Conservation (phyloP, 1,140 invertebrate genomes). For the Ooceraea biroi region DNA sequence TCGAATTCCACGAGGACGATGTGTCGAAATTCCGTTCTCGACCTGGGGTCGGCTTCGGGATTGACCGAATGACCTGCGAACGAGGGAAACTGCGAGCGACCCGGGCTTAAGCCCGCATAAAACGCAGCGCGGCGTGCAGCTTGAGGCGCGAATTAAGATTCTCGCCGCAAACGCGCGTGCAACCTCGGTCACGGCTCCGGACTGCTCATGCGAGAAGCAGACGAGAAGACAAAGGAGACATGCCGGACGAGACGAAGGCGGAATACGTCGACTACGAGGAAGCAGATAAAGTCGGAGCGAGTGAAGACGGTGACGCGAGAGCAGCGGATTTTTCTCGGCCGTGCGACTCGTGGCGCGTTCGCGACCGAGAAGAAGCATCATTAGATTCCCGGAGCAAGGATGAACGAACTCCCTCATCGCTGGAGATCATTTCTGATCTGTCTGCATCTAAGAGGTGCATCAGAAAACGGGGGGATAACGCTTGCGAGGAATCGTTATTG, state of each 20-base stretch:
- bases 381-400: neutral
- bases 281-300: conserved; percentile 47
- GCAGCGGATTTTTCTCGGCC: neutral
- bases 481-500: too few relatives aligned
- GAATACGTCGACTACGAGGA: conserved; percentile 39
- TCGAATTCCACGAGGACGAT: conserved; percentile 5
- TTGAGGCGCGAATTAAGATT: conserved; percentile 26
- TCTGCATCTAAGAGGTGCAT: too few relatives aligned
- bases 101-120: neutral
- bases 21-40: neutral
- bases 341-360: neutral
- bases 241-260: neutral
- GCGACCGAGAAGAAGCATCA: conserved; percentile 23
- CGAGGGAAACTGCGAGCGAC: neutral
- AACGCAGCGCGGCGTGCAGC: neutral
- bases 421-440: conserved; percentile 10
- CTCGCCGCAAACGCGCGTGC: neutral
- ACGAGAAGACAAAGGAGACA: conserved; percentile 22
- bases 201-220: conserved; percentile 31
- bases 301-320: conserved; percentile 23
- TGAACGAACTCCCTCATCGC: neutral
- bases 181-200: conserved; percentile 5
- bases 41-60: neutral
- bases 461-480: too few relatives aligned
- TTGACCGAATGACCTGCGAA: neutral